These are phyloP conservation scores for Zoanthus sansibaricus DNA, from an alignment of 92 coral and sea anemone species.

Conservation along the genomic window DNA sequence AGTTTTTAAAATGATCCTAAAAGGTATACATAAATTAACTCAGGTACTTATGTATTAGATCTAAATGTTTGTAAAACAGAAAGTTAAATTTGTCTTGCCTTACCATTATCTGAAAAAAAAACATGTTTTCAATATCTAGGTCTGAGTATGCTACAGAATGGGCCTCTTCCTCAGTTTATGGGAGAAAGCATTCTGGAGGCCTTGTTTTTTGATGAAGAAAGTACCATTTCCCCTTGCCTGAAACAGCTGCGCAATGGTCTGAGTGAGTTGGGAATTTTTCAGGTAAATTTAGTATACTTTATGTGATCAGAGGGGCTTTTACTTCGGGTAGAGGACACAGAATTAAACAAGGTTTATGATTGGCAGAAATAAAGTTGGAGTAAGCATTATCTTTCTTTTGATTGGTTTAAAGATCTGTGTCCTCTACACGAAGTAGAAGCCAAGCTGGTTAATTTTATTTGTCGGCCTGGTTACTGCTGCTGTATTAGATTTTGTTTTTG, in stretches of 20 bases:
- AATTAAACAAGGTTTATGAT: too few relatives aligned
- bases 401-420: too few relatives aligned
- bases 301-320: background rate
- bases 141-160: conserved; percentile 23
- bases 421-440: too few relatives aligned
- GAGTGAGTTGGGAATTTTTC: conserved; percentile 19
- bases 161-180: conserved; percentile 22
- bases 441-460: background rate
- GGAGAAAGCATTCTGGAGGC: conserved; percentile 10
- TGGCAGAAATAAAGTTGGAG: too few relatives aligned
- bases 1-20: too few relatives aligned
- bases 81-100: background rate
- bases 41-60: background rate
- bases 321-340: too few relatives aligned
- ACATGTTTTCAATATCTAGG: conserved; percentile 9
- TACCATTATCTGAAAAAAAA: background rate
- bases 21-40: background rate
- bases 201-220: background rate
- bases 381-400: too few relatives aligned
- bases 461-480: background rate
- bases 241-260: background rate
- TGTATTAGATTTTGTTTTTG: background rate
- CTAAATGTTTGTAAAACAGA: background rate
- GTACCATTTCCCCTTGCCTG: conserved; percentile 17
- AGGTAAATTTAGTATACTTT: background rate